phyloP scores from a whole-genome alignment of 1,140 invertebrate species.

The Lucilia cuprina region DNA sequence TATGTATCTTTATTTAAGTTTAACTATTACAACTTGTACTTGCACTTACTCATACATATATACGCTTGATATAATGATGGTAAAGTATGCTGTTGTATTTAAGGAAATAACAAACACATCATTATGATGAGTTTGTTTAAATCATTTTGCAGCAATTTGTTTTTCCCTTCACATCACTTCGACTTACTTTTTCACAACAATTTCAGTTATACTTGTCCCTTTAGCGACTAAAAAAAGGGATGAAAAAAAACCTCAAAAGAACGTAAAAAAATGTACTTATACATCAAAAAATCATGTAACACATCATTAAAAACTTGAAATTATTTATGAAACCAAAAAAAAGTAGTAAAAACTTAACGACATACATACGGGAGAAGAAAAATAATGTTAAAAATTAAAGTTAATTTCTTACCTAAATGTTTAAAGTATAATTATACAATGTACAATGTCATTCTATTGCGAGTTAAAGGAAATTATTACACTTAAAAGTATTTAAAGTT shows the following conservation, averaged over 20 bases:
- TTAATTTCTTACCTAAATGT: neutral
- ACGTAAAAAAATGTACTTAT: neutral
- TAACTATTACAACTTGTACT: neutral
- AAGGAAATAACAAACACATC: conserved; percentile 11
- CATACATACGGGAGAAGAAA: neutral
- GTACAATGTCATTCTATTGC: neutral
- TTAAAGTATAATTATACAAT: neutral
- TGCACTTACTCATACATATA: too few relatives aligned
- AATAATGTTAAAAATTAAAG: neutral
- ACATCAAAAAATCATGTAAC: neutral
- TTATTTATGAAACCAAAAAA: neutral
- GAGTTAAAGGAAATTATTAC: neutral
- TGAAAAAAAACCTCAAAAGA: neutral
- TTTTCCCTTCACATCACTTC: neutral
- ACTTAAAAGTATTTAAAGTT: too few relatives aligned
- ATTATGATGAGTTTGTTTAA: conserved; percentile 3
- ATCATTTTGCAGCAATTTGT: neutral
- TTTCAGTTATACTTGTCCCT: neutral
- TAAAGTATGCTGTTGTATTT: neutral
- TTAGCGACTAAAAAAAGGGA: neutral
- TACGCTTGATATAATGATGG: neutral
- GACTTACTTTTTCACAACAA: too few relatives aligned
- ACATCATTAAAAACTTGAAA: conserved; percentile 15
- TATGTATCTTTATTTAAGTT: too few relatives aligned
- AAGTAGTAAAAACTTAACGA: neutral